Evolutionary conservation across 2,888 invertebrate species (phyloP).

Genomic region (Colostygia pectinataria): DNA sequence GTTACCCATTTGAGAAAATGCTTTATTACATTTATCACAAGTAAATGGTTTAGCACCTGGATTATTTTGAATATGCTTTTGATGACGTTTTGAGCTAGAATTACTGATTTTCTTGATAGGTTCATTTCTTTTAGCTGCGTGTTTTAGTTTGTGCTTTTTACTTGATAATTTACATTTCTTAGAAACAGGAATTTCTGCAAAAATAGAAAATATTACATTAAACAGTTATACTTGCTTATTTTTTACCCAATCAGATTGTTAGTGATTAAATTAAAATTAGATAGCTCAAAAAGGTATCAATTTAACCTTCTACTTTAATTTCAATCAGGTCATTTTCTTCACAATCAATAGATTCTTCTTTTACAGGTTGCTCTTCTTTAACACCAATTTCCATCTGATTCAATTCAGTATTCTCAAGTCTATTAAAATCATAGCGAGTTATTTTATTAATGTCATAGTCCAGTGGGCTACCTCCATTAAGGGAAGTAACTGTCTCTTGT

Average conservation of each 20-base stretch:
- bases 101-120: neutral
- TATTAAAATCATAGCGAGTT: neutral
- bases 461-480: slow-evolving; percentile 17
- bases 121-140: slow-evolving; percentile 11
- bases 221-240: no score
- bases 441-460: slow-evolving; percentile 1
- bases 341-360: slow-evolving; percentile 17
- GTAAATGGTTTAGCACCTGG: slow-evolving; percentile 8
- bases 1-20: slow-evolving; percentile 23
- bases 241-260: no score
- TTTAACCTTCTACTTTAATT: slow-evolving; percentile 17
- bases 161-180: slow-evolving; percentile 4
- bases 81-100: neutral
- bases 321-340: slow-evolving; percentile 11
- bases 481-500: slow-evolving; percentile 7
- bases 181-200: slow-evolving; percentile 8
- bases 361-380: neutral
- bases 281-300: neutral
- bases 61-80: neutral
- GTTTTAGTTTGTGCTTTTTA: slow-evolving; percentile 4
- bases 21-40: slow-evolving; percentile 16
- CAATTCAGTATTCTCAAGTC: slow-evolving; percentile 3
- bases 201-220: neutral
- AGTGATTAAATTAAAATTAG: no score
- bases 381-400: neutral